Percentiles rank a stretch among this genome's conserved stretches.
Conservation (phyloP, 2,888 invertebrate genomes). For the Metellina segmentata region DNA sequence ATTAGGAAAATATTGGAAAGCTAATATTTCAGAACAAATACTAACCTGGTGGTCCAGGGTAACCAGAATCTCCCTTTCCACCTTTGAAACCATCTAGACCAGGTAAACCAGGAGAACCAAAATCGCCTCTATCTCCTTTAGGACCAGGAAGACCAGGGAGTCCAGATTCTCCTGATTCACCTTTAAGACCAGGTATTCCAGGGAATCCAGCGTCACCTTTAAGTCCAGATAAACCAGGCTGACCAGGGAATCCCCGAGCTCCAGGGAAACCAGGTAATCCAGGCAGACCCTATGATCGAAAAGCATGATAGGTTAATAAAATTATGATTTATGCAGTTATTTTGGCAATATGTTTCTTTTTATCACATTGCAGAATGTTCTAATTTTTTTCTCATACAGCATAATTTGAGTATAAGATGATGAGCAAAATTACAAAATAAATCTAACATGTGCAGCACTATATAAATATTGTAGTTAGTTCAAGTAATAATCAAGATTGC, state of each 20-base stretch:
- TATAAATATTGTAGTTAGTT: too few species aligned
- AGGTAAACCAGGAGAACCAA: conserved; percentile 84
- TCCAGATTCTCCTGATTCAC: conserved; percentile 83
- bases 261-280: conserved; percentile 74
- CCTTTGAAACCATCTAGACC: conserved; percentile 80
- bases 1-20: too few species aligned
- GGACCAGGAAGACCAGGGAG: conserved; percentile 76
- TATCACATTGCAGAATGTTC: too few species aligned
- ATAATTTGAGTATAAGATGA: too few species aligned
- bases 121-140: conserved; percentile 85
- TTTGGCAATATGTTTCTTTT: too few species aligned
- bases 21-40: not conserved
- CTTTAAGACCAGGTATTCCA: conserved; percentile 86
- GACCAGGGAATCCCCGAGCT: conserved; percentile 82
- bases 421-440: too few species aligned
- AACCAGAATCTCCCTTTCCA: conserved; percentile 83
- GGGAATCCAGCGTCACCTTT: conserved; percentile 90
- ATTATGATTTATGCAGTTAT: too few species aligned
- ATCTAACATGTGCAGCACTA: too few species aligned
- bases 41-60: conserved; percentile 85
- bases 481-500: too few species aligned
- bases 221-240: conserved; percentile 88
- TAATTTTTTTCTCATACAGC: too few species aligned
- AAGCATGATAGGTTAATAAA: too few species aligned
- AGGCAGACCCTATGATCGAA: conserved; percentile 43